Evolutionary conservation across 1,140 invertebrate genomes (phyloP).

Genomic region (Physella acuta): DNA sequence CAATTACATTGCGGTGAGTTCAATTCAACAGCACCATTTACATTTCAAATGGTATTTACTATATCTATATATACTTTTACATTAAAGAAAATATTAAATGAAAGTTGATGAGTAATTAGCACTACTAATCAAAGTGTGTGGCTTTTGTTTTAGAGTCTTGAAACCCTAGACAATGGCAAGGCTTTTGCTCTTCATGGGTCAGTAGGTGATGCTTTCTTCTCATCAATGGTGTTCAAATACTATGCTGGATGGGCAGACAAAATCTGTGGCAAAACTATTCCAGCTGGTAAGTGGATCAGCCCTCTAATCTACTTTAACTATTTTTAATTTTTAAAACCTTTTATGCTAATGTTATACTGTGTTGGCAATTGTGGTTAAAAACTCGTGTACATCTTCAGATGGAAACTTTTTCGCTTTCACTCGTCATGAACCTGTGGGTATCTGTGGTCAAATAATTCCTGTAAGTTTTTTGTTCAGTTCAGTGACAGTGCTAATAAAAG

Average conservation of each 20-base stretch:
- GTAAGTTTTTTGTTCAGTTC: conserved; percentile 42
- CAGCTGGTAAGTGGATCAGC: conserved; percentile 65
- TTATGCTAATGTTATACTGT: background rate
- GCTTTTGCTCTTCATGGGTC: conserved; percentile 33
- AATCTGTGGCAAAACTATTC: conserved; percentile 84
- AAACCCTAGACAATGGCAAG: conserved; percentile 43
- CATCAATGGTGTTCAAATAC: conserved; percentile 64
- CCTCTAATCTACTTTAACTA: background rate
- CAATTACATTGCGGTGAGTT: conserved; percentile 69
- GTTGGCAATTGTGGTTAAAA: background rate
- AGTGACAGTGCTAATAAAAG: background rate
- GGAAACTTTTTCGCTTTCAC: conserved; percentile 53
- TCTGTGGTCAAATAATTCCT: conserved; percentile 56
- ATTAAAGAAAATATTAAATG: no score
- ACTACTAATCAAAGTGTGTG: no score
- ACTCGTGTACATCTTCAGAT: conserved; percentile 31
- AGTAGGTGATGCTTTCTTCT: conserved; percentile 40
- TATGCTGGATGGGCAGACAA: conserved; percentile 91
- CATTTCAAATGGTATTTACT: background rate
- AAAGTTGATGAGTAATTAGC: no score
- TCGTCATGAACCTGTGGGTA: conserved; percentile 55
- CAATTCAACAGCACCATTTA: no score
- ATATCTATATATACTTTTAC: background rate
- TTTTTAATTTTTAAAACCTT: background rate
- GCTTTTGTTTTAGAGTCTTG: conserved; percentile 36